These are phyloP conservation scores for Callinectes sapidus DNA, from an alignment of 2,888 invertebrate genomes.

Conservation along the genomic window DNA sequence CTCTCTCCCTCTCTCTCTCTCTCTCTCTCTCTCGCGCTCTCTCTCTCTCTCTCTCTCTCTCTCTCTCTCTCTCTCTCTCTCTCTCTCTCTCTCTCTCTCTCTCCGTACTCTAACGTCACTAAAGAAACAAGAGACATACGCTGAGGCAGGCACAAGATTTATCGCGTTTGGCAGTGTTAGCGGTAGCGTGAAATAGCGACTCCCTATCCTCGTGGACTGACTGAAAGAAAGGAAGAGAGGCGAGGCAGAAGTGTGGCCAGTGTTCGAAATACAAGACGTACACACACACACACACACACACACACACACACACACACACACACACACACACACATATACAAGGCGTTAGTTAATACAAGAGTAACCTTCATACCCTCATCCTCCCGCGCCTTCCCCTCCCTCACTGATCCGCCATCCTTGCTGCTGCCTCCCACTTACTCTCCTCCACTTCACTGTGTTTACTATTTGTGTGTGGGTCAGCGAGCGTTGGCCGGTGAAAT, in stretches of 20 bases:
- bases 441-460: slow-evolving; percentile 9
- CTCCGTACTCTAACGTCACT: neutral
- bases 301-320: too few species aligned
- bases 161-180: neutral
- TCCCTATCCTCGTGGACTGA: neutral
- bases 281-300: too few species aligned
- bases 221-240: neutral
- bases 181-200: neutral
- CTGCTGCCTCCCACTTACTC: neutral
- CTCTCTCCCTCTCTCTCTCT: too few species aligned
- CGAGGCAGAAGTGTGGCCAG: neutral
- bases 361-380: neutral
- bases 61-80: too few species aligned
- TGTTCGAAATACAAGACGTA: neutral
- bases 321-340: too few species aligned
- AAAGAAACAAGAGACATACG: neutral
- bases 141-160: neutral
- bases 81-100: too few species aligned
- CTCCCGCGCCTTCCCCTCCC: neutral
- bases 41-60: too few species aligned
- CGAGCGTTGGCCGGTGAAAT: neutral
- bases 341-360: neutral
- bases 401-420: neutral
- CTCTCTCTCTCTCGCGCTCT: too few species aligned
- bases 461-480: neutral